A percentile compares a stretch with the other conserved stretches of the same genome.
Evolutionary conservation across 2,888 invertebrate genomes (phyloP).

Genomic region (Monochamus alternatus): DNA sequence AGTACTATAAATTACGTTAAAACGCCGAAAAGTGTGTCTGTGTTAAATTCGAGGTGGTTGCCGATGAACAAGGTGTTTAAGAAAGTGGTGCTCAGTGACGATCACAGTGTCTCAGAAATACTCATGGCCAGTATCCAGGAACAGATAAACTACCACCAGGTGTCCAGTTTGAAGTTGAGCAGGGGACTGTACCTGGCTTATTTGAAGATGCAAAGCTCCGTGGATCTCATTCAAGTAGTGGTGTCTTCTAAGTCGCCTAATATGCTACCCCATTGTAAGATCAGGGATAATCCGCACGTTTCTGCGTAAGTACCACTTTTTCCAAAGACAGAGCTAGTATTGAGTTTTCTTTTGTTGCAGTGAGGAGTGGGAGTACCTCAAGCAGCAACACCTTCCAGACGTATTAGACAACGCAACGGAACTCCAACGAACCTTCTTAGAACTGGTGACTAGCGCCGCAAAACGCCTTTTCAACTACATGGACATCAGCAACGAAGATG

Average conservation of each 20-base stretch:
- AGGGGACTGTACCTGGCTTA: constrained; percentile 96
- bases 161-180: constrained; percentile 86
- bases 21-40: constrained; percentile 89
- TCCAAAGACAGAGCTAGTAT: no score
- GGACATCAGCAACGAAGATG: constrained; percentile 83
- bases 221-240: constrained; percentile 94
- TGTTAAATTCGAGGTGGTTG: constrained; percentile 94
- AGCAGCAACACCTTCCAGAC: constrained; percentile 74
- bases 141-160: constrained; percentile 83
- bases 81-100: constrained; percentile 82
- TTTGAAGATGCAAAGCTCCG: constrained; percentile 96
- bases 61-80: constrained; percentile 84
- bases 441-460: constrained; percentile 82
- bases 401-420: constrained; percentile 77
- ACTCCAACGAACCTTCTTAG: constrained; percentile 86
- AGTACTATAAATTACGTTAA: constrained; percentile 88
- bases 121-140: constrained; percentile 91
- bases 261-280: constrained; percentile 93
- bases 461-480: constrained; percentile 85
- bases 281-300: constrained; percentile 96
- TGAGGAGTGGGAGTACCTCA: constrained; percentile 96
- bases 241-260: constrained; percentile 95
- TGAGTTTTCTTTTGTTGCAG: constrained; percentile 71
- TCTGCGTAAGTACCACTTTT: constrained; percentile 82
- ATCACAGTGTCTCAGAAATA: constrained; percentile 85